Evolutionary conservation across 2,797 vertebrate genomes (phyloP), one percentile per base, ranked within the genome.

Genomic region (Ficedula albicollis): DNA sequence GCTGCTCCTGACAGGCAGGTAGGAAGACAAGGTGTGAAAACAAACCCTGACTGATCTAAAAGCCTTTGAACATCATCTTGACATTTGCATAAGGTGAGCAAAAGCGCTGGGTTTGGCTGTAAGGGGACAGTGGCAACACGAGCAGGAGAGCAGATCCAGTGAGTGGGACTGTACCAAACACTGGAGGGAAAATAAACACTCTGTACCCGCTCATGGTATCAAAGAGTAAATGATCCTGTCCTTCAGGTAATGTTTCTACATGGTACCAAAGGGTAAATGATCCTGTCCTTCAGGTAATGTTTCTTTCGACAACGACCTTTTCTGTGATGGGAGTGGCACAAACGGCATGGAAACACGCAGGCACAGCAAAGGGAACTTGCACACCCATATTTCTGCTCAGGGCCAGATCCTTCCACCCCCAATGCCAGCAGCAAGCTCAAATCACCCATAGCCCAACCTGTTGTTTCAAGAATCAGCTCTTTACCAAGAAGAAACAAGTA

Each of bases 401-500:
- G 25, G 25, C 15, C 62, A 39, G 38, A 70, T 38, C 34, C 43
- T 69, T 89, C 9, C 9, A 5, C 11, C 15, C 46, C 56, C 68
- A n/a, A 73, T 90, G 48, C 27, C 83, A 78, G 67, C 2, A 2
- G 58, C 7, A 8, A 73, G 67, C 16, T 84, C 60, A 38, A 63
- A 58, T 44, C 29, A 11, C 70, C 67, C 13, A 10, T 10, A 83
- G 66, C 9, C 73, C 77, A 43, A 12, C 13, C 51, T 2, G 27
- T 20, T 94, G 34, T 58, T 91, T 93, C 1, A 1, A 85, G 62
- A 92, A 93, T 66, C 51, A 64, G 22, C 67, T 79, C 77, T 87
- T 87, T 41, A 91, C 70, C 30, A 11, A 86, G 88, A 70, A 88
- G 85, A 60, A 84, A 70, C 63, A 74, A 94, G 73, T 36, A 89